Conservation (phyloP, 2,888 invertebrate species). For the Nomada lathburiana region DNA sequence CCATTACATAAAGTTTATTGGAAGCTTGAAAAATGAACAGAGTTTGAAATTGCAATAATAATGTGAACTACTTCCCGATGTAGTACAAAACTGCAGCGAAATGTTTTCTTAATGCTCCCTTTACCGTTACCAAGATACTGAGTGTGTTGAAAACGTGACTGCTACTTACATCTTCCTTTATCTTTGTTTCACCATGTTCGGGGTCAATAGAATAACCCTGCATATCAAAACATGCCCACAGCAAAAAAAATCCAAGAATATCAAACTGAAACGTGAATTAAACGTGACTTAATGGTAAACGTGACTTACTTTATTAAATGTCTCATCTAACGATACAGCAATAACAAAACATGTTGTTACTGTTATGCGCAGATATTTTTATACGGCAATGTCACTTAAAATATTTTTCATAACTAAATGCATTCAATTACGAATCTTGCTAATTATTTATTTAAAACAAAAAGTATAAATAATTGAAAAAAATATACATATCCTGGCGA, state of each 20-base stretch:
- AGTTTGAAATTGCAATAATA: conserved; percentile 18
- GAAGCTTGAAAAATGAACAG: conserved; percentile 34
- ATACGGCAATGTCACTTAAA: background rate
- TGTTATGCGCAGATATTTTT: background rate
- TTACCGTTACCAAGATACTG: conserved; percentile 69
- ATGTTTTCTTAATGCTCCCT: conserved; percentile 38
- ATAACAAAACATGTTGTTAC: conserved; percentile 3
- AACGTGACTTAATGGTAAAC: conserved; percentile 79
- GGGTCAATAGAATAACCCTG: conserved; percentile 81
- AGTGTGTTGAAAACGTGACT: conserved; percentile 67
- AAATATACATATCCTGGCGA: background rate
- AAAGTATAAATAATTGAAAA: background rate
- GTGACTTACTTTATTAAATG: conserved; percentile 54
- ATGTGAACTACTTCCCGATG: conserved; percentile 16
- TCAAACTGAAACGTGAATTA: conserved; percentile 80
- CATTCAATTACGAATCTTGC: background rate
- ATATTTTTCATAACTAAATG: background rate
- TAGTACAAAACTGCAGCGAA: conserved; percentile 29
- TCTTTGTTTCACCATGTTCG: conserved; percentile 79
- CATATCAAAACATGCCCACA: conserved; percentile 79
- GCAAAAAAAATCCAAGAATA: conserved; percentile 69
- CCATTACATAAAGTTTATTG: conserved; percentile 70
- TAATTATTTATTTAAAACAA: background rate
- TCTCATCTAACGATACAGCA: conserved; percentile 1
- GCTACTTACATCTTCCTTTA: conserved; percentile 82